These are phyloP conservation scores for Idaea straminata DNA, from an alignment of 2,888 invertebrate species.

Conservation along the genomic window DNA sequence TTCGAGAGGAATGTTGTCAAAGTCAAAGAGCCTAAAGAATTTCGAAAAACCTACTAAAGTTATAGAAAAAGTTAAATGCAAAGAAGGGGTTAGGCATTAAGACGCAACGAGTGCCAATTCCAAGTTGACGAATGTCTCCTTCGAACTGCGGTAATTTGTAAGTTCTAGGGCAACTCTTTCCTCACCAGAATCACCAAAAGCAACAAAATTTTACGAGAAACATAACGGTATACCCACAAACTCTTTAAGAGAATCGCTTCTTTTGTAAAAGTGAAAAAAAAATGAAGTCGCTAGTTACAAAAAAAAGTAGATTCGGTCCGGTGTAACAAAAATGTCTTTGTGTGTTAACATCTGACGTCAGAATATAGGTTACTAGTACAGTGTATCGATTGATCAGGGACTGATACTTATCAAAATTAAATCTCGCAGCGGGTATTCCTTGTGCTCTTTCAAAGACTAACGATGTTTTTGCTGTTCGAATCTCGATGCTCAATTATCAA, in stretches of 20 bases:
- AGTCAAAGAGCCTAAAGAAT: constrained; percentile 10
- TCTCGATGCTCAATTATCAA: constrained; percentile 12
- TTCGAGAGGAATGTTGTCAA: constrained; percentile 21
- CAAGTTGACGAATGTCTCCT: background rate
- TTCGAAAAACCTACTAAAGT: background rate
- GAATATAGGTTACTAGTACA: constrained; percentile 64
- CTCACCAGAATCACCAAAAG: background rate
- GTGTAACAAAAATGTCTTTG: constrained; percentile 52
- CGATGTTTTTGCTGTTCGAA: constrained; percentile 19
- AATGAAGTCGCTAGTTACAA: constrained; percentile 38
- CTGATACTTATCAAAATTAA: constrained; percentile 67
- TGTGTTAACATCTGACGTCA: constrained; percentile 50
- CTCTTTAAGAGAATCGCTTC: constrained; percentile 32
- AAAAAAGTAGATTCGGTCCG: constrained; percentile 37
- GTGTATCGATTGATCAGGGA: constrained; percentile 47
- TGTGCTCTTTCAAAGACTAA: constrained; percentile 45
- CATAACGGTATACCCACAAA: constrained; percentile 15
- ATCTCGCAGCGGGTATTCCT: constrained; percentile 65
- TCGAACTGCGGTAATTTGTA: constrained; percentile 4
- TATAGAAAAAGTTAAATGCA: background rate
- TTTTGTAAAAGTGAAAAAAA: constrained; percentile 31
- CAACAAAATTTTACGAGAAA: constrained; percentile 18
- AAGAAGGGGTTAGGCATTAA: background rate
- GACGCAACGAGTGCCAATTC: background rate
- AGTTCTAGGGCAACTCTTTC: constrained; percentile 1